Evolutionary conservation across 2,113 vertebrate genomes (phyloP).

Genomic region (Thalassarche chlororhynchos): DNA sequence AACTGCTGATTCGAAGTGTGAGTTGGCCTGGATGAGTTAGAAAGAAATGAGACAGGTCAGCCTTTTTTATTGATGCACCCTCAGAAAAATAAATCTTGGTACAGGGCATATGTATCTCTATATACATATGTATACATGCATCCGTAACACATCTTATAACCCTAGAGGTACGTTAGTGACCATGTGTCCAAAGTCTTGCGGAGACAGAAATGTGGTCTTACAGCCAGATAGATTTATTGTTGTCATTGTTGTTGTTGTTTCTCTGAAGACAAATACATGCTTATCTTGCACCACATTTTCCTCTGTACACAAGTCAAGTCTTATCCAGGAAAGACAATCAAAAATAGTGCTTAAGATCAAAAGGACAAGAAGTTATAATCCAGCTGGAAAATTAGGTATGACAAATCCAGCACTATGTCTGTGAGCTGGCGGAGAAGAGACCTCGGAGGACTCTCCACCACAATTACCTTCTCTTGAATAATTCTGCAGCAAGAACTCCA

Average conservation of each 20-base stretch:
- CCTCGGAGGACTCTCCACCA: not conserved
- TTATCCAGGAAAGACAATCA: not conserved
- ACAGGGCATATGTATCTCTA: not conserved
- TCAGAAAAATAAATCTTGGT: not conserved
- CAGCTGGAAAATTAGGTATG: not conserved
- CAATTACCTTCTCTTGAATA: not conserved
- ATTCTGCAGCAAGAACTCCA: not conserved
- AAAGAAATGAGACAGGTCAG: not conserved
- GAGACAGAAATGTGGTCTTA: not conserved
- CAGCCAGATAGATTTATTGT: not conserved
- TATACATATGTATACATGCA: not conserved
- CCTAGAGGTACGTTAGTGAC: not conserved
- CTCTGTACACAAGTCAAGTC: not conserved
- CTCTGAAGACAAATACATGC: not conserved
- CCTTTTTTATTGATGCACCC: not conserved
- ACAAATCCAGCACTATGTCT: not conserved
- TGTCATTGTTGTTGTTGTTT: not conserved
- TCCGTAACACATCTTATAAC: accelerated
- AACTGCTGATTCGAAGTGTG: not conserved
- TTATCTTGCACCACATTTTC: not conserved
- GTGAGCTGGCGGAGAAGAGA: not conserved
- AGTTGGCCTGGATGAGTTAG: not conserved
- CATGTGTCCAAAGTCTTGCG: not conserved
- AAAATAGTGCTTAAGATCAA: not conserved
- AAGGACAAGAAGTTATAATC: not conserved